phyloP scores from a whole-genome alignment of 23 tunicate species.

The Corella eumyota region DNA sequence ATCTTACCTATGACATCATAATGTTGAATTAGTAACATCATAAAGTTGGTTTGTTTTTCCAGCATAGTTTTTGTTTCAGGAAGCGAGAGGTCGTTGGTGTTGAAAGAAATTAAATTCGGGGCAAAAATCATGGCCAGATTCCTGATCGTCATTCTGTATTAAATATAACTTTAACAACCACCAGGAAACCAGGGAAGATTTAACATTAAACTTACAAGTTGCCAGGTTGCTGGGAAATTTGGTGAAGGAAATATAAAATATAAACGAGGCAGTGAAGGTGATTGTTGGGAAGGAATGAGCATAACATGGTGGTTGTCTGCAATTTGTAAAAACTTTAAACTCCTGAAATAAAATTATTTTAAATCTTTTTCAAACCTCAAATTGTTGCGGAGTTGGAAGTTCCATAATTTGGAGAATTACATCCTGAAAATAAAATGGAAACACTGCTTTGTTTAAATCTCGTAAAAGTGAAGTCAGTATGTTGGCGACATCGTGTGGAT shows the following conservation, averaged over 20 bases:
- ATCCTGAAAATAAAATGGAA: slow-evolving; percentile 11
- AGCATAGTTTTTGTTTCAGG: not conserved
- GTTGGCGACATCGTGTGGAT: slow-evolving; percentile 50
- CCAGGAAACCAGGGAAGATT: too few relatives aligned
- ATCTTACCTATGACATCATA: slow-evolving; percentile 4
- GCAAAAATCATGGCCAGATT: slow-evolving; percentile 16
- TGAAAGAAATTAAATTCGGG: slow-evolving; percentile 12
- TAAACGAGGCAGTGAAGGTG: slow-evolving; percentile 19
- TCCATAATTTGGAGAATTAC: slow-evolving; percentile 6
- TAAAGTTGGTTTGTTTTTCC: slow-evolving; percentile 7
- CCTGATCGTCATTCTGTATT: slow-evolving; percentile 24
- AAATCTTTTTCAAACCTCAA: too few relatives aligned
- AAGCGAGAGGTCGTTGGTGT: not conserved
- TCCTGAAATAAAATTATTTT: too few relatives aligned
- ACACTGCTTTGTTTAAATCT: slow-evolving; percentile 5
- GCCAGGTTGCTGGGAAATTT: slow-evolving; percentile 6
- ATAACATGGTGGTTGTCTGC: slow-evolving; percentile 14
- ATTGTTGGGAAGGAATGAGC: slow-evolving; percentile 11
- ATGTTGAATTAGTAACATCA: slow-evolving; percentile 11
- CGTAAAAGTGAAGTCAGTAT: slow-evolving; percentile 16
- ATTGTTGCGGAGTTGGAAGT: too few relatives aligned
- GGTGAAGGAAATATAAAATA: slow-evolving; percentile 3
- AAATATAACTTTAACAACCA: too few relatives aligned
- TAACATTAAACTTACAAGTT: slow-evolving; percentile 3
- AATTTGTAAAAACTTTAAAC: too few relatives aligned